Evolutionary conservation across 53 echinoderm and acorn worm species (phyloP).

Genomic region (Henricia sp.): DNA sequence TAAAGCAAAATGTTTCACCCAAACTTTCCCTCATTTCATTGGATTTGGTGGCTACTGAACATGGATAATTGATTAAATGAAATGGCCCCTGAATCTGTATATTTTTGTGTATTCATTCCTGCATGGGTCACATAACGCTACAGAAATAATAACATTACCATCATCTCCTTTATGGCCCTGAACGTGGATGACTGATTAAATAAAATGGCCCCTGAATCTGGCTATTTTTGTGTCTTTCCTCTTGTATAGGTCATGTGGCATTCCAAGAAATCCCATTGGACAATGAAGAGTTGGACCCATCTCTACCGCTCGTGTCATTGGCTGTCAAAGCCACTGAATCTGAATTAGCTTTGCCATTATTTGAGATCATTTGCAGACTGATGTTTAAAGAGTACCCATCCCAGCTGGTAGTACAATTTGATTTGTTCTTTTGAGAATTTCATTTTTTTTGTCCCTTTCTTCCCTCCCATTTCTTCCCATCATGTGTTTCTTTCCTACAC

Average conservation of each 20-base stretch:
- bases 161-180: too few species aligned
- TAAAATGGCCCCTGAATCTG: conserved; percentile 3
- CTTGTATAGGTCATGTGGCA: conserved; percentile 27
- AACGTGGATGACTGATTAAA: conserved; percentile 33
- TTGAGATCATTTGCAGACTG: conserved; percentile 57
- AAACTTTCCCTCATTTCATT: neutral
- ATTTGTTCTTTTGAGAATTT: neutral
- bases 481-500: neutral
- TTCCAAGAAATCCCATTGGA: conserved; percentile 41
- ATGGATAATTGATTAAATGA: too few species aligned
- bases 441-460: neutral
- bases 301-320: conserved; percentile 38
- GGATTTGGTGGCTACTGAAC: neutral
- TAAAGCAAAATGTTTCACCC: neutral
- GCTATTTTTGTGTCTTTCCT: neutral
- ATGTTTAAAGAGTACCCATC: conserved; percentile 34
- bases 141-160: too few species aligned
- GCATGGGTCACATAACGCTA: conserved; percentile 5
- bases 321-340: conserved; percentile 62
- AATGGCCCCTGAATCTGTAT: neutral
- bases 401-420: conserved; percentile 48
- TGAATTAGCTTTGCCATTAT: conserved; percentile 41
- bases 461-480: neutral
- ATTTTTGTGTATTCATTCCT: neutral
- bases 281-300: conserved; percentile 22